These are phyloP conservation scores for Melanchra persicariae DNA, from an alignment of 2,888 invertebrate genomes.

Conservation along the genomic window DNA sequence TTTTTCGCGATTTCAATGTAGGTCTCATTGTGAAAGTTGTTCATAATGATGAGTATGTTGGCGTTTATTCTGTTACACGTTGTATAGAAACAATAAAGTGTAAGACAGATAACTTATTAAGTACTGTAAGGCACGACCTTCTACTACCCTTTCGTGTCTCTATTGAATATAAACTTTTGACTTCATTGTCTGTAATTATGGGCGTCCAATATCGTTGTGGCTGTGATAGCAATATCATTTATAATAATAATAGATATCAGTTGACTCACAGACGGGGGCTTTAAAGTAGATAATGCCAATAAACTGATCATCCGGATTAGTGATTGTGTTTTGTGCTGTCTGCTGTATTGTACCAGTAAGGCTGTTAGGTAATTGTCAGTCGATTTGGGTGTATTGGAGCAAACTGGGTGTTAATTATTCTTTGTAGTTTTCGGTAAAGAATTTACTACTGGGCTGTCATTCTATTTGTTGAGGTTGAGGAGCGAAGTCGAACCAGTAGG, in stretches of 20 bases:
- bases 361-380: conserved; percentile 8
- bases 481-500: too few species aligned
- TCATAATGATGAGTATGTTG: too few species aligned
- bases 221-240: conserved; percentile 19
- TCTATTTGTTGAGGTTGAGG: too few species aligned
- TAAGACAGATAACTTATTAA: too few species aligned
- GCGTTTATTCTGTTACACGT: too few species aligned
- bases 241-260: neutral
- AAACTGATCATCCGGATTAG: conserved; percentile 32
- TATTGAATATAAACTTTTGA: conserved; percentile 24
- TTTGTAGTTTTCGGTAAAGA: neutral
- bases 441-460: neutral
- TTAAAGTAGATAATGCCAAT: conserved; percentile 5
- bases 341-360: neutral
- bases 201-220: conserved; percentile 8
- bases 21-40: too few species aligned
- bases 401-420: neutral
- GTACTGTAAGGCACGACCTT: conserved; percentile 23
- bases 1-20: too few species aligned
- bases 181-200: conserved; percentile 23
- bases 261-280: neutral
- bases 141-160: conserved; percentile 22
- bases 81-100: too few species aligned
- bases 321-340: conserved; percentile 7
- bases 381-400: neutral